Conservation (phyloP, 2,113 vertebrate species). For the Psittacara wagleri region DNA sequence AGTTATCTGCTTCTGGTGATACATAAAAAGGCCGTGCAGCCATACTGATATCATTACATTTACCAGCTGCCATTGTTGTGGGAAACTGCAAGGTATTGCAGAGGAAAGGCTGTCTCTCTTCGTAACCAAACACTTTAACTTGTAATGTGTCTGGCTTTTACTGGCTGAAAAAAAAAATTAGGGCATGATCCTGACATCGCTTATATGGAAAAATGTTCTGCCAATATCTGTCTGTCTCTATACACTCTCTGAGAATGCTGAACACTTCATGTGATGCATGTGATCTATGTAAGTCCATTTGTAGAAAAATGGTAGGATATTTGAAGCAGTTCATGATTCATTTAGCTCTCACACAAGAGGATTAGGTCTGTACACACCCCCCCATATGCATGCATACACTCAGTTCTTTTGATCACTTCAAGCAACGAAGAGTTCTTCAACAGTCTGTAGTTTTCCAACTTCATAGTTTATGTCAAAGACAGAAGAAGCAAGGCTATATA, state of each 20-base stretch:
- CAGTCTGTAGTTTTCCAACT: not conserved
- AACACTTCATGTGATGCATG: not conserved
- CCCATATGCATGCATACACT: not conserved
- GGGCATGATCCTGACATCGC: not conserved
- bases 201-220: not conserved
- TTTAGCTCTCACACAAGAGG: not conserved
- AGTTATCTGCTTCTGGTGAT: slow-evolving; percentile 37
- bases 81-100: not conserved
- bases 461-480: not conserved
- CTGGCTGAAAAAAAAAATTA: not conserved
- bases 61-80: not conserved
- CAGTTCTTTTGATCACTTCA: not conserved
- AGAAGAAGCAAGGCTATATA: not conserved
- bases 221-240: not conserved
- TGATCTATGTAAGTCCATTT: not conserved
- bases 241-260: not conserved
- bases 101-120: slow-evolving; percentile 34
- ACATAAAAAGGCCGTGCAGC: slow-evolving; percentile 25
- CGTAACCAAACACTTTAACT: slow-evolving; percentile 14
- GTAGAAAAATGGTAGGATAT: not conserved
- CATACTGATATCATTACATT: slow-evolving; percentile 34
- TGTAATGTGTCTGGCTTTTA: slow-evolving; percentile 1
- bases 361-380: not conserved
- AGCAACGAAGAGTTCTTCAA: not conserved
- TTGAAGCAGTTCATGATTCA: not conserved